Evolutionary conservation across 2,113 vertebrate species (phyloP), one percentile per base, ranked within the genome.

Genomic region (Ellobius talpinus): DNA sequence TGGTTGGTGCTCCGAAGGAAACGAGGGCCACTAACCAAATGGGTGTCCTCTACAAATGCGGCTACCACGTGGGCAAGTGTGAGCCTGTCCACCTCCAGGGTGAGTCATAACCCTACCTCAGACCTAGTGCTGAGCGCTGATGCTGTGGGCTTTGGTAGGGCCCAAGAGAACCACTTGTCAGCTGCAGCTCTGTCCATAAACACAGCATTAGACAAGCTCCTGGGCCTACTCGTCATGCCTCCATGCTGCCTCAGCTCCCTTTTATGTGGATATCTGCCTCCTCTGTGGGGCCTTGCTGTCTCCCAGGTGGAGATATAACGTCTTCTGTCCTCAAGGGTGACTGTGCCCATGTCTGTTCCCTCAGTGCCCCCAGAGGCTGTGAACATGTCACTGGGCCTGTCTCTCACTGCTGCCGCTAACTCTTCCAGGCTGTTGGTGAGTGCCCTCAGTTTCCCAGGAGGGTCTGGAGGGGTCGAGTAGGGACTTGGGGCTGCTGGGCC

Each of bases 361-460:
- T 31, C 78, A 98, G 98, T 89, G 1, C 98, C 98, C 9, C 42
- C 2, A 0, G 93, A 97, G 58, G 98, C 97, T 7, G 90, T 98
- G 90, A 98, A 97, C 42, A 97, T 98, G 94, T 98, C 98, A 70
- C 52, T 98, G 42, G 96, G 98, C 52, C 70, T 98, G 84, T 97
- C 97, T 55, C n/a, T 98, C 52, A 91, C 96, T 9, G 92, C 95
- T 21, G 50, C 88, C 29, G 39, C 81, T 70, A 70, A n/a, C 0
- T 92, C 94, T 7, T 85, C 87, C 42, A 86, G 11, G 87, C 61
- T 98, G 88, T 65, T 98, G 98, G 98, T 98, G 91, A 98, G 97
- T 94, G 52, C 5, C 39, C 45, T 39, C 36, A 81, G 13, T 92
- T 1, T 39, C 63, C 23, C 1, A 10, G 87, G 39, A 93, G 19